Evolutionary conservation across 2,888 invertebrate genomes (phyloP).

Genomic region (Halictus ligatus): DNA sequence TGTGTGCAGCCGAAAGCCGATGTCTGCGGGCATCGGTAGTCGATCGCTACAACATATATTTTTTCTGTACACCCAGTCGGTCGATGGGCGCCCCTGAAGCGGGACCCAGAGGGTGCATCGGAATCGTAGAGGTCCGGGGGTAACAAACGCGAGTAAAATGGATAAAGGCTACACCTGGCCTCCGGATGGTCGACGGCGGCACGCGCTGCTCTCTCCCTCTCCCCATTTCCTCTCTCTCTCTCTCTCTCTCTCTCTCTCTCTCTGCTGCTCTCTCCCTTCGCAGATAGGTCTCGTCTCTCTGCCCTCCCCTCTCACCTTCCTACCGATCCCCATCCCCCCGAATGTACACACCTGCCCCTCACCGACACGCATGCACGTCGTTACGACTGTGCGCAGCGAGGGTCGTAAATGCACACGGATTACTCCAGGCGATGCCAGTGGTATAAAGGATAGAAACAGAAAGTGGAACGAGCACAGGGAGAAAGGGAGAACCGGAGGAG

Average conservation of each 20-base stretch:
- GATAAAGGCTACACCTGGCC: constrained; percentile 83
- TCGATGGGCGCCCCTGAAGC: constrained; percentile 70
- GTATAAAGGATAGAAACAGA: constrained; percentile 64
- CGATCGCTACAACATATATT: constrained; percentile 60
- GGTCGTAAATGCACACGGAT: constrained; percentile 81
- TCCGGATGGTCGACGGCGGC: constrained; percentile 82
- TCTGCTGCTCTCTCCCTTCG: constrained; percentile 38
- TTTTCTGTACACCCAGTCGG: constrained; percentile 46
- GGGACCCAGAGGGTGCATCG: constrained; percentile 74
- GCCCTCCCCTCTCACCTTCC: constrained; percentile 44
- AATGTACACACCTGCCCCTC: constrained; percentile 77
- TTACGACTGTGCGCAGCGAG: constrained; percentile 73
- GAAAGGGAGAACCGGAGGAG: constrained; percentile 23
- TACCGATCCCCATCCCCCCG: constrained; percentile 49
- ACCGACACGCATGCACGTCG: constrained; percentile 72
- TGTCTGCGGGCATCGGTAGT: constrained; percentile 61
- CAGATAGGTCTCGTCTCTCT: constrained; percentile 30
- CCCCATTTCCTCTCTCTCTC: constrained; percentile 49
- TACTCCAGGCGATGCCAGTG: constrained; percentile 72
- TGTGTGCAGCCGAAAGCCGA: constrained; percentile 40
- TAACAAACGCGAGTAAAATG: constrained; percentile 80
- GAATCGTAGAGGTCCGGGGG: constrained; percentile 75
- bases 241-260: constrained; percentile 51
- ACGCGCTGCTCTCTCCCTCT: constrained; percentile 70
- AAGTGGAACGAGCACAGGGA: constrained; percentile 36